phyloP scores from a whole-genome alignment of 2,888 invertebrate species.

The Drosophila anomalata region DNA sequence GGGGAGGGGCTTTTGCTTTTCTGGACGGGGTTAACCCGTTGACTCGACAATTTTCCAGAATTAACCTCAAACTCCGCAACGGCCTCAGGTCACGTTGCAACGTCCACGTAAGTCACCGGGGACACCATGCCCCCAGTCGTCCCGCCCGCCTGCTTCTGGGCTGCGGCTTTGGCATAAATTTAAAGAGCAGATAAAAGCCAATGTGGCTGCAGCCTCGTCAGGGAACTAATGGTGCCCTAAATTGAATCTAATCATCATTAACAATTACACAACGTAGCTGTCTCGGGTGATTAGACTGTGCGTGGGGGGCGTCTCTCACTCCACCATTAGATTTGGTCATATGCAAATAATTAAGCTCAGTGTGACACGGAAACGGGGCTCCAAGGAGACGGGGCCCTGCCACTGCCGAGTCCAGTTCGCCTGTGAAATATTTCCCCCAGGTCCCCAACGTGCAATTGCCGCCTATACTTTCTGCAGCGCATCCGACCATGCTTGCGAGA shows the following conservation, averaged over 20 bases:
- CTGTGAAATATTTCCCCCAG: conserved; percentile 82
- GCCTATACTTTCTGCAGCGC: conserved; percentile 65
- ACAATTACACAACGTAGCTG: conserved; percentile 80
- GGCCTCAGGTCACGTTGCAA: conserved; percentile 81
- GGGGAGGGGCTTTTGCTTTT: background rate
- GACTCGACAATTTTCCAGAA: conserved; percentile 80
- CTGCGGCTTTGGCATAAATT: conserved; percentile 78
- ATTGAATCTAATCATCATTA: conserved; percentile 84
- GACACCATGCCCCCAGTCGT: conserved; percentile 18
- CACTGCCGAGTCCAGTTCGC: conserved; percentile 34
- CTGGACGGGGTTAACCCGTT: conserved; percentile 58
- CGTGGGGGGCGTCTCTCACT: conserved; percentile 45
- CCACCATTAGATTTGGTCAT: conserved; percentile 79
- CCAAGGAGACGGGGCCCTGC: conserved; percentile 25
- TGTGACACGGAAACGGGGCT: conserved; percentile 52
- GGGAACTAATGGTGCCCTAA: conserved; percentile 84
- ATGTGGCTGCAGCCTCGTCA: conserved; percentile 51
- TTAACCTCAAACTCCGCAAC: conserved; percentile 78
- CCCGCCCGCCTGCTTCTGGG: conserved; percentile 4
- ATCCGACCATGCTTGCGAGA: conserved; percentile 48
- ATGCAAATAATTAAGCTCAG: conserved; percentile 83
- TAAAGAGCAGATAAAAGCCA: conserved; percentile 56
- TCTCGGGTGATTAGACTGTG: conserved; percentile 65
- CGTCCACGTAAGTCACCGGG: conserved; percentile 68
- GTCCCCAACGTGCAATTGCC: conserved; percentile 76